Evolutionary conservation across 2,888 invertebrate species (phyloP).

Genomic region (Chloroclystis v-ata): DNA sequence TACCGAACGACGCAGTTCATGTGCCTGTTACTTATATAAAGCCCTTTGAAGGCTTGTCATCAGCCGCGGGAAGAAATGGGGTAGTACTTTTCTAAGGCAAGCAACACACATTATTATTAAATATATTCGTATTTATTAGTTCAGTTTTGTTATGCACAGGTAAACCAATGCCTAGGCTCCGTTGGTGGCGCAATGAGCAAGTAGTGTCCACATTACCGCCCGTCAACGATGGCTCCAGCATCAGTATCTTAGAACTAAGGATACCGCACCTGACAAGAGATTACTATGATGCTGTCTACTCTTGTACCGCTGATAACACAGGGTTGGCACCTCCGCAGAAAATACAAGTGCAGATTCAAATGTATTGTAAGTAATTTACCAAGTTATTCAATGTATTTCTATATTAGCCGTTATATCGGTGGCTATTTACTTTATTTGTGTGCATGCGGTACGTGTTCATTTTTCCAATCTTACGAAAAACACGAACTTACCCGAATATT

Average conservation of each 20-base stretch:
- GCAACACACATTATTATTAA: too few relatives aligned
- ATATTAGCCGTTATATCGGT: too few relatives aligned
- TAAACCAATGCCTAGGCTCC: slow-evolving; percentile 67
- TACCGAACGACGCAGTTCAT: too few relatives aligned
- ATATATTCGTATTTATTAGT: too few relatives aligned
- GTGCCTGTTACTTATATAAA: too few relatives aligned
- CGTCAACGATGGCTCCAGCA: slow-evolving; percentile 56
- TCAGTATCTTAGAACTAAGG: slow-evolving; percentile 57
- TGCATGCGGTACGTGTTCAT: too few relatives aligned
- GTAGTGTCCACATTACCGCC: slow-evolving; percentile 61
- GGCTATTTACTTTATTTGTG: too few relatives aligned
- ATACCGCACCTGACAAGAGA: slow-evolving; percentile 72
- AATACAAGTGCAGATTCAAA: slow-evolving; percentile 82
- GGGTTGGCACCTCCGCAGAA: slow-evolving; percentile 81
- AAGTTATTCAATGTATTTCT: background rate
- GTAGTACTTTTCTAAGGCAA: too few relatives aligned
- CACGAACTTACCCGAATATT: too few relatives aligned
- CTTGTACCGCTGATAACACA: slow-evolving; percentile 85
- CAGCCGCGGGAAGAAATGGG: too few relatives aligned
- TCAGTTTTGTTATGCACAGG: slow-evolving; percentile 35
- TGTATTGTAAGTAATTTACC: slow-evolving; percentile 77
- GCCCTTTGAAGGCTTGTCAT: too few relatives aligned
- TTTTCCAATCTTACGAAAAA: too few relatives aligned
- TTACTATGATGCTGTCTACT: slow-evolving; percentile 83
- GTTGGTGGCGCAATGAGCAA: slow-evolving; percentile 72